These are phyloP conservation scores for Acanthacorydalis orientalis DNA, from an alignment of 2,888 invertebrate genomes.

Conservation along the genomic window DNA sequence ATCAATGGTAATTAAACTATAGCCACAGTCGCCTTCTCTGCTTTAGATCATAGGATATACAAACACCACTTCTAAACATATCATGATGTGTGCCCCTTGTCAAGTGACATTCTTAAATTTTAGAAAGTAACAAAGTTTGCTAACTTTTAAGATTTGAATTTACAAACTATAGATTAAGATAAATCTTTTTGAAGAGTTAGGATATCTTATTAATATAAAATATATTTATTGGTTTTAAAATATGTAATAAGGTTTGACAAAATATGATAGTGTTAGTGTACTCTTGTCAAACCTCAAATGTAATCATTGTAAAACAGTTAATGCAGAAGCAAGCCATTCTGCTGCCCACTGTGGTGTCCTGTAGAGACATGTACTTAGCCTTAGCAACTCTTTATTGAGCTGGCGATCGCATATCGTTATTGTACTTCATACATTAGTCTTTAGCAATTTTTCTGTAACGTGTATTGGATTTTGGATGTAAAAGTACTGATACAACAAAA, in stretches of 20 bases:
- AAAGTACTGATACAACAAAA: conserved; percentile 23
- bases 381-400: conserved; percentile 20
- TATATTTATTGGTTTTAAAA: conserved; percentile 3
- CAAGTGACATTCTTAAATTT: conserved; percentile 36
- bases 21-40: conserved; percentile 36
- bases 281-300: conserved; percentile 5
- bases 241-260: background rate
- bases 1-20: conserved; percentile 25
- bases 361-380: conserved; percentile 19
- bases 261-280: conserved; percentile 1
- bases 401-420: conserved; percentile 29
- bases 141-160: conserved; percentile 30
- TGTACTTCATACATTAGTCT: conserved; percentile 22
- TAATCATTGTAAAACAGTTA: conserved; percentile 4
- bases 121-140: conserved; percentile 29
- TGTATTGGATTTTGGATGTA: conserved; percentile 26
- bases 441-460: conserved; percentile 24
- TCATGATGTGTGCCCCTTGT: conserved; percentile 65
- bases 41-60: conserved; percentile 30
- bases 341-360: conserved; percentile 5
- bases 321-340: conserved; percentile 1
- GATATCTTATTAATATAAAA: conserved; percentile 4
- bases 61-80: conserved; percentile 63
- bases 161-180: conserved; percentile 17
- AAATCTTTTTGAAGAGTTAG: conserved; percentile 5